Base-by-base conservation (phyloP, 2,113 vertebrate species). In the Turdus rufiventris region DNA sequence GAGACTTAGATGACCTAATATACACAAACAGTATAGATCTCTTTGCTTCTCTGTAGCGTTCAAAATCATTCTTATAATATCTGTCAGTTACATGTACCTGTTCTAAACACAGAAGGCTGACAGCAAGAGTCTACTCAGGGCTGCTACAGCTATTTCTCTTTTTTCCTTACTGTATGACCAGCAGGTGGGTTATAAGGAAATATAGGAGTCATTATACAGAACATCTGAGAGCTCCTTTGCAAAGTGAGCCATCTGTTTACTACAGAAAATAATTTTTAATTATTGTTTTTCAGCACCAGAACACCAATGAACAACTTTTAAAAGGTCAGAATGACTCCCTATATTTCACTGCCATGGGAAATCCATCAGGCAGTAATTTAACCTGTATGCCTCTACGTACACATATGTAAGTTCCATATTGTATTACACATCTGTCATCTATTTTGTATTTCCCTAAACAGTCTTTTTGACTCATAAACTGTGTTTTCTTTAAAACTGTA, bases 311-410 rank as follows among this genome's bases (percentile, higher is more conserved):
- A 51, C 60, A 83, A 26, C 54, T 85, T 92, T 40, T 58, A 57
- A 74, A 90, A 78, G 83, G 76, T 92, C 86, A 58, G 36, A 78
- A 65, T 54, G 43, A n/a, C 74, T 91, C 83, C 84, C 84, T 92
- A 0, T 81, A 75, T 93, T 94, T 96, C 3, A 23, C 53, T 92
- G 84, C 54, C 89, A 45, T 47, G 54, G 66, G 70, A 93, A 92
- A 94, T 72, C 70, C 53, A 38, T 57, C 73, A 82, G 84, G 77
- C 81, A 94, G 38, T 97, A 92, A 91, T 91, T 94, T 91, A 92
- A 85, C 47, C 66, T 79, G 19, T 63, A 9, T 93, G 70, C 45
- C 51, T 51, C 53, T 85, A 25, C 25, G 4, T 50, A 50, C 43
- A 58, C 5, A 6, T 76, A 50, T 79, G 21, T 42, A 43, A 73